phyloP scores from a whole-genome alignment of 1,140 invertebrate species.

The Nasonia giraulti region DNA sequence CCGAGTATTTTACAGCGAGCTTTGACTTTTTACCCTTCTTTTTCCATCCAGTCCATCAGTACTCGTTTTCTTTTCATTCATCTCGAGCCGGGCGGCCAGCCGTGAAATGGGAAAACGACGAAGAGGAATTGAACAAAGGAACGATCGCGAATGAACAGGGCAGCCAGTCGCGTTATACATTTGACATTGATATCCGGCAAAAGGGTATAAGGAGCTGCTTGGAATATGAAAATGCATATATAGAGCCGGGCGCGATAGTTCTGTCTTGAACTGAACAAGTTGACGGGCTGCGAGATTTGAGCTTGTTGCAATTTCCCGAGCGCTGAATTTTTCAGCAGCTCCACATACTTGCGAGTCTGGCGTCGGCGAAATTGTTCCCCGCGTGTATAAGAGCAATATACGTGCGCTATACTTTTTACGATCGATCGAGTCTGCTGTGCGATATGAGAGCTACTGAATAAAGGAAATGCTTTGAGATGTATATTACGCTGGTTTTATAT shows the following conservation, averaged over 20 bases:
- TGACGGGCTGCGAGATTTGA: constrained; percentile 23
- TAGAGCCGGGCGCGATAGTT: neutral
- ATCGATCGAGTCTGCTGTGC: no score
- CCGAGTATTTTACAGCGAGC: no score
- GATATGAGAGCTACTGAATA: no score
- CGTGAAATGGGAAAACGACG: constrained; percentile 27
- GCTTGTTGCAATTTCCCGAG: constrained; percentile 17
- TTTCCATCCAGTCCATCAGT: constrained; percentile 10
- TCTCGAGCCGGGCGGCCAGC: neutral
- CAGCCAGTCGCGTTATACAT: neutral
- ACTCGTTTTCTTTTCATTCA: constrained; percentile 40
- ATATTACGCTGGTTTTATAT: no score
- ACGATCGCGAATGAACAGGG: neutral
- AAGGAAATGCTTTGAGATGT: no score
- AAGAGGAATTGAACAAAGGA: constrained; percentile 31
- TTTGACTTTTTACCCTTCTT: neutral
- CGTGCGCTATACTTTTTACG: no score
- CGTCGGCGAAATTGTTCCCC: no score
- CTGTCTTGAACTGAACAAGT: neutral
- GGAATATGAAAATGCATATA: constrained; percentile 39
- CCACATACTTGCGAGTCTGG: no score
- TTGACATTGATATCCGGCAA: constrained; percentile 37
- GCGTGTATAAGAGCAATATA: no score
- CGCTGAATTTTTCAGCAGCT: constrained; percentile 21
- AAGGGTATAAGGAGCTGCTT: neutral